Evolutionary conservation across 2,797 vertebrate genomes (phyloP), one percentile per base, ranked within the genome.

Genomic region (Nasua narica): DNA sequence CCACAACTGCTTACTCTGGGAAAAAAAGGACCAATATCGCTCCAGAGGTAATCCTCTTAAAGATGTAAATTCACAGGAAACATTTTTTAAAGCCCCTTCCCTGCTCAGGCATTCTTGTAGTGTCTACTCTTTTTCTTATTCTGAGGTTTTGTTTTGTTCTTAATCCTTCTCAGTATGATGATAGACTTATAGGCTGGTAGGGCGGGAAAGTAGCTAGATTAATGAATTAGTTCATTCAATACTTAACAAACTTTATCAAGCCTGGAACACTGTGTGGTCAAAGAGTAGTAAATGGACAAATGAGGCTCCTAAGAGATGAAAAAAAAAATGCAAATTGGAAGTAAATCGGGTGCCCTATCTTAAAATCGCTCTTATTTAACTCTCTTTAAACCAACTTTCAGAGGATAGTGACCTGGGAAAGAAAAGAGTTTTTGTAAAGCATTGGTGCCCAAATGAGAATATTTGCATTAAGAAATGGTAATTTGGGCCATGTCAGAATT

Each of bases 41-140:
- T 95, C 85, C 91, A 94, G 95, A 95, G 94, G 95, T 99, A 99
- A 99, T 98, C 98, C 98, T 98, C 98, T 98, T 99, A 98, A 48
- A 84, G 95, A 92, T 92, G 95, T 97, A 90, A 96, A 86, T 95
- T 97, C 92, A 54, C 67, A 97, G 96, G 97, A 98, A 98, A 87
- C 60, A 0, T 96, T 98, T 98, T 97, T 94, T 74, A 52, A 52
- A 74, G 82, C 90, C 70, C 78, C n/a, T 96, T 93, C 27, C 2
- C 74, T 90, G 9, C 88, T 96, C 72, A 97, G 69, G 92, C 92
- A 97, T 97, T 98, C 96, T 72, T 97, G 27, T 94, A 95, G 21
- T 88, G 87, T 97, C 85, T 92, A 46, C 85, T 69, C 29, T 46
- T 70, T 69, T 72, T 77, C 88, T 79, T 27, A 40, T 93, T 96